Base-by-base conservation (phyloP, 2,113 vertebrate genomes). In the Aphelocoma coerulescens region DNA sequence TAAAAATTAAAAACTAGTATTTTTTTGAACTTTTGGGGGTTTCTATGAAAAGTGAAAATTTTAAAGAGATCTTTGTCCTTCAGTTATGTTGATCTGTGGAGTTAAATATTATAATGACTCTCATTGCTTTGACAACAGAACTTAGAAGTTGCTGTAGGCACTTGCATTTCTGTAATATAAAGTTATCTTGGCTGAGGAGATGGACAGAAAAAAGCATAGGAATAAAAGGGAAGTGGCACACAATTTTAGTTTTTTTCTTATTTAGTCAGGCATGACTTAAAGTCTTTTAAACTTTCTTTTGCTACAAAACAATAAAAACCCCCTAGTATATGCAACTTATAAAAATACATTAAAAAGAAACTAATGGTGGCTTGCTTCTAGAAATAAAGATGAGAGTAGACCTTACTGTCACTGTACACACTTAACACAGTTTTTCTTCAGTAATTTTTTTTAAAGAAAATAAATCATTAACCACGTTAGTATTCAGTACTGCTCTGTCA, bases 381-480 rank as follows among this genome's bases (percentile, higher is more conserved):
- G 30, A 84, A 89, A 84, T 41, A 84, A 86, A 69, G 11, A 44
- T 59, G 28, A 54, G 48, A 63, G 15, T 3, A 72, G 15, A 44
- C 18, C 39, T 68, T 85, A 9, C 10, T 33, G 5, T 22, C 13
- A 16, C 4, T 1, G 1, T 18, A 68, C 7, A 20, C 15, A 65
- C 19, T 68, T 39, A 69, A 28, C 11, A 7, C 5, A 78, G 46
- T 39, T 80, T 96, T 33, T 49, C 33, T 94, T 92, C 33, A 44
- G 55, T 27, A 76, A 13, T 76, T 90, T 61, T 85, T 78, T 15
- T 51, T 75, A 12, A 95, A 92, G n/a, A 82, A 84, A 67, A 93
- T 55, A 92, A 92, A 43, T 93, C 26, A 85, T 95, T 97, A 84
- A 75, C 73, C 63, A n/a, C 41, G 51, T 96, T 95, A 95, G 81